Base-by-base conservation (phyloP, 2,797 vertebrate genomes). In the Thalassophryne amazonica region DNA sequence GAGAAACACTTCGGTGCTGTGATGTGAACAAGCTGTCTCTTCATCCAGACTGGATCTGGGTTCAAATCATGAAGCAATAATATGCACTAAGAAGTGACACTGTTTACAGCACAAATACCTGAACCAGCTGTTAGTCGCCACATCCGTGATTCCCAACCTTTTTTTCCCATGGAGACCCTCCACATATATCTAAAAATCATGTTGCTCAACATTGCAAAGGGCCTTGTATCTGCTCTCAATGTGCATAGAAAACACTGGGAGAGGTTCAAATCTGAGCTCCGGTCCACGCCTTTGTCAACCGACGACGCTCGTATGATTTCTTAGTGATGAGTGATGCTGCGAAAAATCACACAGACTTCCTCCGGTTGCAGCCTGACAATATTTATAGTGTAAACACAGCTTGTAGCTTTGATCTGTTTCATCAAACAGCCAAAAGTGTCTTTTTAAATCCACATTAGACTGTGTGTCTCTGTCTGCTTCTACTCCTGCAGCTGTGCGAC, bases 391-490 rank as follows among this genome's bases (percentile, higher is more conserved):
- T 46, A 75, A 76, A 67, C 67, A 66, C 35, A 24, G 7, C 22
- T 2, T 42, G 35, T 51, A n/a, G 35, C 35, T 55, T 47, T 41
- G 36, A 51, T 65, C 16, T 1, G 5, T 14, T 63, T 39, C 56
- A 50, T 68, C 59, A 64, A 56, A 68, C 45, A 2, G 1, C 33
- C 60, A 37, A 19, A 8, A 55, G n/a, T n/a, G n/a, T 54, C 38
- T 58, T 46, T 56, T 21, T 24, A 42, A 41, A 52, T 33, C 48
- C 42, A 21, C 55, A 20, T 34, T 18, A 30, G 20, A 31, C 54
- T 32, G 63, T 18, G 6, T 13, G 24, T 57, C 49, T 48, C 56
- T 71, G 63, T 74, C 69, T 68, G 54, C 76, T 58, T 58, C 58
- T 42, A 46, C 67, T 73, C 64, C 52, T 46, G 29, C 50, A 41